Evolutionary conservation across 2,113 vertebrate species (phyloP).

Genomic region (Parus major): DNA sequence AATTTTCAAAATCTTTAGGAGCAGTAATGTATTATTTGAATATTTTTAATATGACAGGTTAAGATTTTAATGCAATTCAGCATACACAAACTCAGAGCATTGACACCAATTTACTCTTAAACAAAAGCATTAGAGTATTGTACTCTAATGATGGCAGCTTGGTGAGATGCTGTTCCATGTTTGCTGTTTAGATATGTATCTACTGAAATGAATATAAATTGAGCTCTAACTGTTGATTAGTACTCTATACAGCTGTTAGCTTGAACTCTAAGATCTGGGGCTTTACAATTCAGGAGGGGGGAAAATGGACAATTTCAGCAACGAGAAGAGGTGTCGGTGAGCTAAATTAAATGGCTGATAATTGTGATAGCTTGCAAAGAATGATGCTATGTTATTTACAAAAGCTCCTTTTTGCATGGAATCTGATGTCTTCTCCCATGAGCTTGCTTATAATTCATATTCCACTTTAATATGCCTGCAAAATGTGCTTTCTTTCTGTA

Average conservation of each 20-base stretch:
- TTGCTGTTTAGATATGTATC: background rate
- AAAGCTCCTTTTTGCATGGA: slow-evolving; percentile 88
- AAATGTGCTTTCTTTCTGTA: slow-evolving; percentile 89
- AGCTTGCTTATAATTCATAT: slow-evolving; percentile 89
- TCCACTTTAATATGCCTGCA: slow-evolving; percentile 87
- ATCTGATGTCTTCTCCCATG: slow-evolving; percentile 91
- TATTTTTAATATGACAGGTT: background rate
- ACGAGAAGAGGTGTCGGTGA: slow-evolving; percentile 56
- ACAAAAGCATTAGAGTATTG: background rate
- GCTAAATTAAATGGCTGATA: slow-evolving; percentile 72
- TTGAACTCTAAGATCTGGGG: slow-evolving; percentile 46
- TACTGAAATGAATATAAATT: slow-evolving; percentile 50
- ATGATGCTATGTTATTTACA: slow-evolving; percentile 86
- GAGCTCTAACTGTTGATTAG: slow-evolving; percentile 22
- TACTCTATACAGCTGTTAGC: slow-evolving; percentile 1
- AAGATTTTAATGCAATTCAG: background rate
- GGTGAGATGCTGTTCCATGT: background rate
- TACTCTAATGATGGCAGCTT: slow-evolving; percentile 30
- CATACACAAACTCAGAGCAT: background rate
- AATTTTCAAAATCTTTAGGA: background rate
- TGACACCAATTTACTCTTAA: background rate
- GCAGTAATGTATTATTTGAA: background rate
- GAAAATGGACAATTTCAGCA: slow-evolving; percentile 52
- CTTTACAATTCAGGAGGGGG: slow-evolving; percentile 4
- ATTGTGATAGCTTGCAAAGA: slow-evolving; percentile 78